These are phyloP conservation scores for Drosophila biarmipes DNA, from an alignment of 1,140 invertebrate species.

Conservation along the genomic window DNA sequence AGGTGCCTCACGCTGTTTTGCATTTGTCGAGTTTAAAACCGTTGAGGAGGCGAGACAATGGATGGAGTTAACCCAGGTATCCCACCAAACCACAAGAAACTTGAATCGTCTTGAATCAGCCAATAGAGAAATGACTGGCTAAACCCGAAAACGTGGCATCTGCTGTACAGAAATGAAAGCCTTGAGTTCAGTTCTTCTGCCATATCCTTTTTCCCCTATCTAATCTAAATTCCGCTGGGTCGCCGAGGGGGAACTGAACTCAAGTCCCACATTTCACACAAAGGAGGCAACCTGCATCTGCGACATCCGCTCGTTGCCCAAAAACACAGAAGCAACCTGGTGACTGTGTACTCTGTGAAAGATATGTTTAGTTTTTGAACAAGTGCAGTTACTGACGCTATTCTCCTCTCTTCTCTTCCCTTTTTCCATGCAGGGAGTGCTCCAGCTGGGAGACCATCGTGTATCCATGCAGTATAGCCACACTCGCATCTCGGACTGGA, in stretches of 20 bases:
- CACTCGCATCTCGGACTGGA: constrained; percentile 88
- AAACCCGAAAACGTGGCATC: constrained; percentile 1
- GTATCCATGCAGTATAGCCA: constrained; percentile 90
- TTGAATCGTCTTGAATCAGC: constrained; percentile 22
- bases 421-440: constrained; percentile 86
- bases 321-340: constrained; percentile 74
- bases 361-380: constrained; percentile 21
- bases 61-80: constrained; percentile 97
- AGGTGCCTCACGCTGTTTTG: constrained; percentile 95
- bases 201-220: background rate
- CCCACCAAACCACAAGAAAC: constrained; percentile 62
- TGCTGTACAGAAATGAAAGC: background rate
- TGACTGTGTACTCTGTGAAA: constrained; percentile 84
- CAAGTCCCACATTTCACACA: constrained; percentile 43
- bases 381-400: constrained; percentile 45
- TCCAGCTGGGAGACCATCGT: constrained; percentile 89
- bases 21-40: constrained; percentile 97
- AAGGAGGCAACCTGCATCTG: constrained; percentile 16
- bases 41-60: constrained; percentile 94
- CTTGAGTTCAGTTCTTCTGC: constrained; percentile 28
- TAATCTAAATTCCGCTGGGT: constrained; percentile 3
- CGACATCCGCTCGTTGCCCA: constrained; percentile 44
- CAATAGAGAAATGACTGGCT: constrained; percentile 5
- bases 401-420: constrained; percentile 62
- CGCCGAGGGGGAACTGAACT: constrained; percentile 54